A percentile compares a stretch with the other conserved stretches of the same genome.
phyloP scores from a whole-genome alignment of 2,113 vertebrate species.

The Vicugna pacos region DNA sequence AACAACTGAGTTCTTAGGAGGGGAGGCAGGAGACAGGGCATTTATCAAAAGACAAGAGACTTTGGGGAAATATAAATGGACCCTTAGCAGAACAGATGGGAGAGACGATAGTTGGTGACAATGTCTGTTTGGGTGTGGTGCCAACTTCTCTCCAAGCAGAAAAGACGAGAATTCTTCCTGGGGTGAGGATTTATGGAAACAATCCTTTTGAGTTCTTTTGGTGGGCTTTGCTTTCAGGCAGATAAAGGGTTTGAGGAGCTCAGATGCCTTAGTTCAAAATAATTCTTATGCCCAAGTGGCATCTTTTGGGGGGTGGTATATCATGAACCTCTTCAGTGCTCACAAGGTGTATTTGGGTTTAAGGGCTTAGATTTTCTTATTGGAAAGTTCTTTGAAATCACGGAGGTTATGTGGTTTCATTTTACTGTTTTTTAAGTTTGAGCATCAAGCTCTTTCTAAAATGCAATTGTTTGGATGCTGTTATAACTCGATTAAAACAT shows the following conservation, averaged over 20 bases:
- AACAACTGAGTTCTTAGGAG: not conserved
- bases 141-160: not conserved
- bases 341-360: not conserved
- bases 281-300: not conserved
- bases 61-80: not conserved
- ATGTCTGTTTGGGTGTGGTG: not conserved
- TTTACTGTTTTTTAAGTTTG: slow-evolving; percentile 36
- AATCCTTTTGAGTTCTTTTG: not conserved
- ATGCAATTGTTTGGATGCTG: slow-evolving; percentile 57
- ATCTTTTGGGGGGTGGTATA: not conserved
- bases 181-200: not conserved
- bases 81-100: not conserved
- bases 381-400: slow-evolving; percentile 30
- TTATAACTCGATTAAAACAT: slow-evolving; percentile 73
- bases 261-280: not conserved
- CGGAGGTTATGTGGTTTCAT: not conserved
- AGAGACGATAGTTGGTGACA: not conserved
- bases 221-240: not conserved
- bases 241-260: not conserved
- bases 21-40: not conserved
- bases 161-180: not conserved
- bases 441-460: slow-evolving; percentile 54
- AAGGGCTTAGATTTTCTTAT: not conserved
- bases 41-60: not conserved
- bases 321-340: not conserved